phyloP scores from a whole-genome alignment of 2,113 vertebrate species.

The Prinia subflava region DNA sequence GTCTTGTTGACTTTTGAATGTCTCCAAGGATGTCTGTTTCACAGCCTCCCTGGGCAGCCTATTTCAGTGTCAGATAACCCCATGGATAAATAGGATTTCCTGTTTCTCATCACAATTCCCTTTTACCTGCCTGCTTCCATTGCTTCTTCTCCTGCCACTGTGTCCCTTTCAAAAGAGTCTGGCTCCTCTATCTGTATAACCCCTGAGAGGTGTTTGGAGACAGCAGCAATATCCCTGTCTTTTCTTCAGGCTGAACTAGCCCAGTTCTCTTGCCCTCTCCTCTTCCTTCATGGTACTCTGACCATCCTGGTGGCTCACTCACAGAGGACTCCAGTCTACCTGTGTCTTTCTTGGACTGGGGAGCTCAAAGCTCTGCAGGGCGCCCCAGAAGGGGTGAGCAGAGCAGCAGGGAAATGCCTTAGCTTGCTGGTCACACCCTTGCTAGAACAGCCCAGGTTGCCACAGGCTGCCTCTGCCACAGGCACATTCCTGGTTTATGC shows the following conservation, averaged over 20 bases:
- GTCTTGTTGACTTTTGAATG: not conserved
- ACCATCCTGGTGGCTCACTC: not conserved
- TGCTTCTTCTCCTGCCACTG: not conserved
- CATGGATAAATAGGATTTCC: not conserved
- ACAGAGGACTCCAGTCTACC: not conserved
- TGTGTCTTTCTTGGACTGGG: too few relatives aligned
- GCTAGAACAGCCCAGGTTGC: not conserved
- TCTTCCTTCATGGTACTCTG: not conserved
- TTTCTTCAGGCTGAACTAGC: not conserved
- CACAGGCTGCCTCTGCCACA: not conserved
- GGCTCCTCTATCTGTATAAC: not conserved
- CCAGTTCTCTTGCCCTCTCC: not conserved
- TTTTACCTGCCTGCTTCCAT: fast-evolving
- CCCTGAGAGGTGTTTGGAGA: not conserved
- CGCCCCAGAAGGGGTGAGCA: not conserved
- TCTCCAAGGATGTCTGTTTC: not conserved
- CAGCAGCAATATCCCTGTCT: not conserved
- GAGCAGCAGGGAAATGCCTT: not conserved
- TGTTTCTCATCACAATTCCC: not conserved
- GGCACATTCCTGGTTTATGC: not conserved
- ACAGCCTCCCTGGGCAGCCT: not conserved
- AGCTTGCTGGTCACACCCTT: not conserved
- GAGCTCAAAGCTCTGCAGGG: not conserved
- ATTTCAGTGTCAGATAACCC: not conserved
- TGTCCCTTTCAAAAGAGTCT: not conserved